Base-by-base conservation (phyloP, 2,113 vertebrate genomes). In the Jacana jacana region DNA sequence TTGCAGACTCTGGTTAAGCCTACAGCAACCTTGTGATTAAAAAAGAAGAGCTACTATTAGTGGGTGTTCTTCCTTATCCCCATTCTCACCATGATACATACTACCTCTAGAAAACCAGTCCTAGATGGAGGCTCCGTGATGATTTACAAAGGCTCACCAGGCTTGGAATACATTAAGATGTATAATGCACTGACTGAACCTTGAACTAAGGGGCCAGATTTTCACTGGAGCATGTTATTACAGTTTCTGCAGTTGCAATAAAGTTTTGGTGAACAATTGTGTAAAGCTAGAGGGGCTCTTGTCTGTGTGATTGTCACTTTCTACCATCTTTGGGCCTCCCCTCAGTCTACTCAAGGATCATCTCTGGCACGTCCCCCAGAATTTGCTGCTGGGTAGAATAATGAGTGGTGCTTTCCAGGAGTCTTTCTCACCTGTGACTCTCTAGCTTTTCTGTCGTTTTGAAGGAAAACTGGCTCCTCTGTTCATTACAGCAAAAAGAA, bases 71-170 rank as follows among this genome's bases (percentile, higher is more conserved):
- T 88, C 24, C 58, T 65, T 60, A 42, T 6, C 24, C 16, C 37
- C 7, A 5, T 60, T 13, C 8, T 76, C 24, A 17, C 22, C 6
- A 0, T 40, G 39, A n/a, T n/a, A n/a, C n/a, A 31, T 13, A 16
- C 35, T 69, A 28, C 13, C 27, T 12, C 33, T 55, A 5, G 37
- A 40, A 80, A 63, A 25, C 22, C 55, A 28, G 14, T 5, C 39
- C 37, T 33, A 63, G 11, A 28, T 8, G 0, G 4, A 7, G 30
- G 14, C 6, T 72, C 44, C 16, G 6, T 42, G 17, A 2, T 7
- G 37, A 16, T n/a, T 46, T 86, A 22, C 0, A 0, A 33, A 81
- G 69, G 3, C 27, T 84, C 2, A 0, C 10, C 48, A 28, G 69
- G 7, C 16, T 30, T 87, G 57, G 78, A 33, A 39, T 39, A 60